phyloP scores from a whole-genome alignment of 1,140 invertebrate species.

The Akabosia matsudoensis region DNA sequence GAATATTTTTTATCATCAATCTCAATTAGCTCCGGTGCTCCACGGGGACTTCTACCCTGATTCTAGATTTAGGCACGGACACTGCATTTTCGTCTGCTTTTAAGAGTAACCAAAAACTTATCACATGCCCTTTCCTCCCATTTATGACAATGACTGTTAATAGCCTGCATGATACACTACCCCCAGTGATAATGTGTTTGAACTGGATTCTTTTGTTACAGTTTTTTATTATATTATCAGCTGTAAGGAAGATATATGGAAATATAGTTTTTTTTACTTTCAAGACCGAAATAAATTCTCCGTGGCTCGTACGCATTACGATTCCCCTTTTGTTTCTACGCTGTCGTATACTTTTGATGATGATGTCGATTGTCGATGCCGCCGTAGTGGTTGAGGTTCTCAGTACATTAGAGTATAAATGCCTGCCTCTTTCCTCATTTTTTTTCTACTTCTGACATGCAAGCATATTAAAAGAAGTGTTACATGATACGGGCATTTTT shows the following conservation, averaged over 20 bases:
- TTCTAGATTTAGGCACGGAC: neutral
- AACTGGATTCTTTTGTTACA: neutral
- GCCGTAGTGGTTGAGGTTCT: neutral
- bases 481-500: constrained; percentile 9
- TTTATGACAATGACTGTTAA: neutral
- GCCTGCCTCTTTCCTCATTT: neutral
- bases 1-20: constrained; percentile 4
- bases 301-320: neutral
- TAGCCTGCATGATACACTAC: neutral
- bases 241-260: too few relatives aligned
- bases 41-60: neutral
- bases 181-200: neutral
- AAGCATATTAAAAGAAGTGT: neutral
- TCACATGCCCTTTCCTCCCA: neutral
- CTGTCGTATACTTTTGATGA: neutral
- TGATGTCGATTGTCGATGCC: constrained; percentile 19
- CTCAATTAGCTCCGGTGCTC: constrained; percentile 18
- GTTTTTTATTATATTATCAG: too few relatives aligned
- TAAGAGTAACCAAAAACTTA: neutral
- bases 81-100: neutral
- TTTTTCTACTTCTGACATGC: neutral
- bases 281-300: too few relatives aligned
- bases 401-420: neutral
- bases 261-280: too few relatives aligned
- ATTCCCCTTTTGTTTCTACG: neutral